A percentile compares a stretch with the other conserved stretches of the same genome.
These are phyloP conservation scores for Eupithecia insigniata DNA, from an alignment of 2,888 invertebrate genomes.

Conservation along the genomic window DNA sequence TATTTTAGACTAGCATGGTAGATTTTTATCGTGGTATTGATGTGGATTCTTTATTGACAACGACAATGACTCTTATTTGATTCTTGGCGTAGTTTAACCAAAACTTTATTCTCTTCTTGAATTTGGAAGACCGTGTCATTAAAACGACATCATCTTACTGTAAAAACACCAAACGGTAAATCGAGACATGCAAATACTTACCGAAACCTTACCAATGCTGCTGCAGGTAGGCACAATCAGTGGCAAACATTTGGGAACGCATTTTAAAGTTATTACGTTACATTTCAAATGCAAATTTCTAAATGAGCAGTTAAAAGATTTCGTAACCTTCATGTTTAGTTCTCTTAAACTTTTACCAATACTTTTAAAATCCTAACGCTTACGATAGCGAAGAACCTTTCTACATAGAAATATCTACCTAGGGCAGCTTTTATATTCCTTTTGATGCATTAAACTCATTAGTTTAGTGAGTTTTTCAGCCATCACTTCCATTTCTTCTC, in stretches of 20 bases:
- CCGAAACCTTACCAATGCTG: conserved; percentile 62
- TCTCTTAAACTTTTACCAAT: background rate
- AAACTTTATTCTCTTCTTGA: conserved; percentile 33
- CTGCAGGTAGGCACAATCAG: conserved; percentile 46
- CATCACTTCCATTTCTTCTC: background rate
- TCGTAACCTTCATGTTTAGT: background rate
- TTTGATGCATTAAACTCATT: background rate
- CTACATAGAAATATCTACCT: background rate
- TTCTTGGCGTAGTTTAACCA: background rate
- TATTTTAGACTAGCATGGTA: background rate
- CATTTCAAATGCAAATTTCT: background rate
- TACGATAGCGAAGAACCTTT: background rate
- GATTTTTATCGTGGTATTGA: background rate
- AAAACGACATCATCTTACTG: conserved; percentile 58
- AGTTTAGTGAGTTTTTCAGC: background rate
- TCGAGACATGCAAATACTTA: conserved; percentile 52
- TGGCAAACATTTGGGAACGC: background rate
- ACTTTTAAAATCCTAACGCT: background rate
- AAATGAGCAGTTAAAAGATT: background rate
- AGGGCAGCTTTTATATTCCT: background rate
- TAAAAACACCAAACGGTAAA: conserved; percentile 63
- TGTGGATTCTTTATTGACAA: background rate
- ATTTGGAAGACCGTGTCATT: conserved; percentile 49
- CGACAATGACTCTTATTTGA: background rate
- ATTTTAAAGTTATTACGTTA: background rate